phyloP scores from a whole-genome alignment of 2,888 invertebrate genomes.

The Argyresthia albistria region DNA sequence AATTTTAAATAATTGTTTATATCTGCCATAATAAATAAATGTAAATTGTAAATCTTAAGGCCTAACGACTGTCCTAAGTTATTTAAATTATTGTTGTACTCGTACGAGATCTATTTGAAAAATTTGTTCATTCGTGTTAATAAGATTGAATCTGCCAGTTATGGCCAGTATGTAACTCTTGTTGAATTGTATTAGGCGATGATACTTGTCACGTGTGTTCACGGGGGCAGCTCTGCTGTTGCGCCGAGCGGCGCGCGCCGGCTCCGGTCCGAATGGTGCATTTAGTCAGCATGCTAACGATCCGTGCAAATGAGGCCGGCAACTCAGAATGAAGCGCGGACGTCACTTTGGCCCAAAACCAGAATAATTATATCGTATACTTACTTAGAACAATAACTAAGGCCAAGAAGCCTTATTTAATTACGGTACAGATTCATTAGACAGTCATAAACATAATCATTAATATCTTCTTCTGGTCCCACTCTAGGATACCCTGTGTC shows the following conservation, averaged over 20 bases:
- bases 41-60: conserved; percentile 65
- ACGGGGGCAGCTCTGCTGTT: conserved; percentile 17
- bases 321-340: too few species aligned
- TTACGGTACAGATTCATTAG: too few species aligned
- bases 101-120: conserved; percentile 38
- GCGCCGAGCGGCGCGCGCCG: conserved; percentile 19
- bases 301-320: too few species aligned
- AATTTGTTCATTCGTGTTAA: conserved; percentile 21
- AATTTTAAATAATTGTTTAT: conserved; percentile 62
- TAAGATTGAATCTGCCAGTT: conserved; percentile 19
- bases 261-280: neutral
- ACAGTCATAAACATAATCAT: too few species aligned
- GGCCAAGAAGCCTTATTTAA: too few species aligned
- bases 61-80: conserved; percentile 68
- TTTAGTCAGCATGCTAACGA: too few species aligned
- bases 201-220: conserved; percentile 43
- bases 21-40: conserved; percentile 70
- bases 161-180: conserved; percentile 17
- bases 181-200: conserved; percentile 36
- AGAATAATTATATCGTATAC: too few species aligned
- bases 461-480: too few species aligned
- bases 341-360: too few species aligned
- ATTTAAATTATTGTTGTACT: conserved; percentile 51
- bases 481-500: too few species aligned
- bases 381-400: too few species aligned